Evolutionary conservation across 2,797 vertebrate species (phyloP).

Genomic region (Brachyrhaphis roseni): DNA sequence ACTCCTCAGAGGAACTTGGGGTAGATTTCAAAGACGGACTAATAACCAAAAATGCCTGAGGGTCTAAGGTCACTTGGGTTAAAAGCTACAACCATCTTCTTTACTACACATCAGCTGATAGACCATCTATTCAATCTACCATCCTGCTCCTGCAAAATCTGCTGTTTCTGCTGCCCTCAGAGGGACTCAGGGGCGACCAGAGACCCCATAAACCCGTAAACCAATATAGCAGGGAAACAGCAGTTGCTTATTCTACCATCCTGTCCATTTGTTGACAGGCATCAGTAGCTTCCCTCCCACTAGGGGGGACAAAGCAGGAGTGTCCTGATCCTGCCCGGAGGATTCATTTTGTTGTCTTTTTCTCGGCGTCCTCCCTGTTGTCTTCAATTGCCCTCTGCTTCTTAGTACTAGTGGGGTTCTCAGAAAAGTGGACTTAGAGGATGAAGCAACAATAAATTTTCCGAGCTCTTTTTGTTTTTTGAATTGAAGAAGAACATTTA

Average conservation of each 20-base stretch:
- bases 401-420: slow-evolving; percentile 37
- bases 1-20: slow-evolving; percentile 29
- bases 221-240: slow-evolving; percentile 66
- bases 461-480: slow-evolving; percentile 33
- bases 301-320: slow-evolving; percentile 67
- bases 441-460: slow-evolving; percentile 49
- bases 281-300: slow-evolving; percentile 66
- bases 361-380: slow-evolving; percentile 45
- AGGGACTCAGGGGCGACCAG: slow-evolving; percentile 19
- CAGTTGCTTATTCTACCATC: slow-evolving; percentile 72
- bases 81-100: slow-evolving; percentile 41
- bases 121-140: slow-evolving; percentile 3
- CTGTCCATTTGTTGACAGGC: slow-evolving; percentile 71
- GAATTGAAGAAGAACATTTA: not conserved
- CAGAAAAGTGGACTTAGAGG: slow-evolving; percentile 26
- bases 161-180: slow-evolving; percentile 23
- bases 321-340: slow-evolving; percentile 62
- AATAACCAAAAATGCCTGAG: slow-evolving; percentile 53
- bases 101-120: slow-evolving; percentile 53
- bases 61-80: slow-evolving; percentile 64
- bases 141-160: slow-evolving; percentile 22
- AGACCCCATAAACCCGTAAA: slow-evolving; percentile 67
- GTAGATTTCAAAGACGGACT: slow-evolving; percentile 63
- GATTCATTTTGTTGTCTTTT: slow-evolving; percentile 65
- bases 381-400: slow-evolving; percentile 35